Percentiles rank a stretch among this genome's conserved stretches.
Evolutionary conservation across 2,113 vertebrate species (phyloP).

Genomic region (Pseudonaja textilis): DNA sequence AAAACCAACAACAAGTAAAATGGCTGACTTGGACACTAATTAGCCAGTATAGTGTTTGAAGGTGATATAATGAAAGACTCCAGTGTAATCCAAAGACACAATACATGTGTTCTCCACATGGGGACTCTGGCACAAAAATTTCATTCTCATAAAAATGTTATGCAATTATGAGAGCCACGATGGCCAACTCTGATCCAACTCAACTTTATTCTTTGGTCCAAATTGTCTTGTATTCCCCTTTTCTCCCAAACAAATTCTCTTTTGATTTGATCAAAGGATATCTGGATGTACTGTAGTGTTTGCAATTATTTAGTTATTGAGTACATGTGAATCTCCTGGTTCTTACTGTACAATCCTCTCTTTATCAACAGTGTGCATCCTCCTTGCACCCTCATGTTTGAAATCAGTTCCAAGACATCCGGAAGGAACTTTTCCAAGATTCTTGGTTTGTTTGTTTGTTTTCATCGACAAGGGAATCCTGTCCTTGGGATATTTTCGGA

Average conservation of each 20-base stretch:
- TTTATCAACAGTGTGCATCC: background rate
- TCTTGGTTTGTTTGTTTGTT: background rate
- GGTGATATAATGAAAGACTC: background rate
- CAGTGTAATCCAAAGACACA: conserved; percentile 4
- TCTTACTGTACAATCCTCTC: background rate
- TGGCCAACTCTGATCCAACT: background rate
- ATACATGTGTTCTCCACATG: background rate
- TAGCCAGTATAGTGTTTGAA: background rate
- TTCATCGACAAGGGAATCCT: background rate
- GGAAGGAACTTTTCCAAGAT: background rate
- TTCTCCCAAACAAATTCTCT: background rate
- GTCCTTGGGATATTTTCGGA: background rate
- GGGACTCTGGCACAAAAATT: background rate
- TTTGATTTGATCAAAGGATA: background rate
- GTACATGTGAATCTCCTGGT: background rate
- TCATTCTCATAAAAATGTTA: conserved; percentile 1
- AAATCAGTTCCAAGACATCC: background rate
- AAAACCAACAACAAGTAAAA: conserved; percentile 7
- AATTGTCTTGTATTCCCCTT: background rate
- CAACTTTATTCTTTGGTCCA: background rate
- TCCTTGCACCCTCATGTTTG: background rate
- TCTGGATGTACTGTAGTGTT: background rate
- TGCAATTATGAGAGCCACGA: background rate
- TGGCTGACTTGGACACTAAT: conserved; percentile 3
- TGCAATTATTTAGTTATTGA: background rate